These are phyloP conservation scores for Pygoscelis adeliae DNA, from an alignment of 2,113 vertebrate species.

Conservation along the genomic window DNA sequence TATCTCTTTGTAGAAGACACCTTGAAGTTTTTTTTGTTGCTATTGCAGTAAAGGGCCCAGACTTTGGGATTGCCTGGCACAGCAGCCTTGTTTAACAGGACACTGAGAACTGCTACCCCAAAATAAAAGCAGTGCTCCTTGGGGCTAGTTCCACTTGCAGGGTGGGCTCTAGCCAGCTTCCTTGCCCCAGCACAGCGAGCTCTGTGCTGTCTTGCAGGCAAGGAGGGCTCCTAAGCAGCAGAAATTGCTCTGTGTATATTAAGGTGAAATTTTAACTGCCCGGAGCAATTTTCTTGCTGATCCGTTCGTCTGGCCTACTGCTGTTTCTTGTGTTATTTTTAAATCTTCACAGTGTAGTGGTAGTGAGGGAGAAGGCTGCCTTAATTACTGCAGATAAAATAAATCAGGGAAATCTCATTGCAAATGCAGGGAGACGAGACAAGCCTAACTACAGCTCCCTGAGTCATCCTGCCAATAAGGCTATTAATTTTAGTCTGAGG, in stretches of 20 bases:
- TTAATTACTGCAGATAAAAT: slow-evolving; percentile 80
- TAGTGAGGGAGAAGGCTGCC: slow-evolving; percentile 15
- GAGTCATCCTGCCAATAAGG: slow-evolving; percentile 60
- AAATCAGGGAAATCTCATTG: slow-evolving; percentile 74
- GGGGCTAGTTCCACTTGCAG: neutral
- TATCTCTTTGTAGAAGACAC: neutral
- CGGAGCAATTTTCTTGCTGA: neutral
- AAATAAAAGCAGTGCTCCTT: neutral
- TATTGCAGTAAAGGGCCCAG: fast-evolving
- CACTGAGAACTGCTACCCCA: neutral
- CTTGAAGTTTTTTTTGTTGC: neutral
- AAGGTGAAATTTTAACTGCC: neutral
- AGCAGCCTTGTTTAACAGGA: neutral
- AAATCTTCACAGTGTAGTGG: neutral
- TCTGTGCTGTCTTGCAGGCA: neutral
- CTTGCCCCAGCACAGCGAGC: neutral
- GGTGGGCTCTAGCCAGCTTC: neutral
- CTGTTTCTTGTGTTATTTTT: slow-evolving; percentile 54
- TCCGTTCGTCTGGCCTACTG: neutral
- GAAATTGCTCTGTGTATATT: fast-evolving
- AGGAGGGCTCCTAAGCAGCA: neutral
- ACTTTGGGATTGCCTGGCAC: neutral
- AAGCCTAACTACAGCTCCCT: slow-evolving; percentile 48
- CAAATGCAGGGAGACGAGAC: slow-evolving; percentile 52
- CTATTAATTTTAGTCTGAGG: slow-evolving; percentile 22